Conservation (phyloP, 2,888 invertebrate species). For the Augochlorella aurata region DNA sequence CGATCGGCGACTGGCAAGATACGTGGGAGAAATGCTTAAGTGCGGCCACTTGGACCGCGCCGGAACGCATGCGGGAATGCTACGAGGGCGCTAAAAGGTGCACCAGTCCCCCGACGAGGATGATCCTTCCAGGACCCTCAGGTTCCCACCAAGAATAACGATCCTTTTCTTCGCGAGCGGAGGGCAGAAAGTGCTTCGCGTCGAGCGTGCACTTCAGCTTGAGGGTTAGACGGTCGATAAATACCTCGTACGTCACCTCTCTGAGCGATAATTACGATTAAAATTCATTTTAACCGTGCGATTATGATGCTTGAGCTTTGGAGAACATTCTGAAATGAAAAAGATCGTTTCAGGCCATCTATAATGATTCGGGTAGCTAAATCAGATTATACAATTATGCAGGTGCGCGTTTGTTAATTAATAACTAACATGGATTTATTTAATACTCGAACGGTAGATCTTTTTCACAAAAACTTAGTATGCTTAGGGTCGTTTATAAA, state of each 20-base stretch:
- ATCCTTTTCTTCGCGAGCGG: conserved; percentile 42
- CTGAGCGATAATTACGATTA: conserved; percentile 7
- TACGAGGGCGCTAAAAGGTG: conserved; percentile 48
- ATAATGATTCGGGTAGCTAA: too few species aligned
- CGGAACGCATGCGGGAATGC: conserved; percentile 34
- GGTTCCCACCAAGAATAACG: conserved; percentile 60
- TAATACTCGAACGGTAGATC: too few species aligned
- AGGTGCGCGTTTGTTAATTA: too few species aligned
- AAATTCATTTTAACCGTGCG: not conserved
- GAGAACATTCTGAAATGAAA: too few species aligned
- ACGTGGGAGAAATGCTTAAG: conserved; percentile 71
- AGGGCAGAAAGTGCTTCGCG: conserved; percentile 43
- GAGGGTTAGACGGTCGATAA: conserved; percentile 30
- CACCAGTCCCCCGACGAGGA: conserved; percentile 41
- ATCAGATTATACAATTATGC: too few species aligned
- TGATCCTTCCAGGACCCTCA: conserved; percentile 58
- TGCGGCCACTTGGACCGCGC: conserved; percentile 47
- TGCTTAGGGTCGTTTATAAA: too few species aligned
- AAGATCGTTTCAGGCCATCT: too few species aligned
- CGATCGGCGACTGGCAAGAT: conserved; percentile 69
- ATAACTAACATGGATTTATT: too few species aligned
- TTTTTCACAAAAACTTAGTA: too few species aligned
- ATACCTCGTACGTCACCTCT: conserved; percentile 5
- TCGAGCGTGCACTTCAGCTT: conserved; percentile 22
- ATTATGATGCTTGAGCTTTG: too few species aligned